Conservation (phyloP, 2,888 invertebrate genomes). For the Archaeoteleia sp. region DNA sequence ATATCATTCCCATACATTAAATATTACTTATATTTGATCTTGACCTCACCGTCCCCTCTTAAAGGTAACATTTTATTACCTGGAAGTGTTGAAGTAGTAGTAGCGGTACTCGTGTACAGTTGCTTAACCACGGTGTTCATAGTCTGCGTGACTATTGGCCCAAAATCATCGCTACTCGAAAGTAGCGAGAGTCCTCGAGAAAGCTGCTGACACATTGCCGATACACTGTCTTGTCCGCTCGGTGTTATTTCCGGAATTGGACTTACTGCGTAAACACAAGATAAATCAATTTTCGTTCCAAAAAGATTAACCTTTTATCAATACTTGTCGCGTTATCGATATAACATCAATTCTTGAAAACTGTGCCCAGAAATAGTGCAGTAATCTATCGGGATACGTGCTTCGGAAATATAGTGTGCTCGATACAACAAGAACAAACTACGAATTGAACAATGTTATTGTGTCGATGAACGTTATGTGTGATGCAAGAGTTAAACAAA, state of each 20-base stretch:
- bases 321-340: not conserved
- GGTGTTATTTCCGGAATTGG: conserved; percentile 87
- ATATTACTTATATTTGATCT: not conserved
- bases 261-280: conserved; percentile 77
- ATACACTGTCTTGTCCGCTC: conserved; percentile 81
- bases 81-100: conserved; percentile 56
- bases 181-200: conserved; percentile 85
- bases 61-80: too few species aligned
- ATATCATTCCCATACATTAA: too few species aligned
- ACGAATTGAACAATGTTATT: conserved; percentile 8
- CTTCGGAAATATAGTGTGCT: conserved; percentile 24
- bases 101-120: conserved; percentile 59
- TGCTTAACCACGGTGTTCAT: conserved; percentile 64
- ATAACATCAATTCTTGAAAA: conserved; percentile 21
- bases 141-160: conserved; percentile 63
- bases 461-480: too few species aligned
- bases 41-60: too few species aligned
- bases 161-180: conserved; percentile 78
- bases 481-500: too few species aligned
- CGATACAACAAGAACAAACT: conserved; percentile 6
- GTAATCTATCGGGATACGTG: conserved; percentile 40
- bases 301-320: not conserved
- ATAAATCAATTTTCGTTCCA: too few species aligned
- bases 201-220: conserved; percentile 88
- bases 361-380: too few species aligned